Base-by-base conservation (phyloP, 2,888 invertebrate species). In the Pristionchus exspectatus region DNA sequence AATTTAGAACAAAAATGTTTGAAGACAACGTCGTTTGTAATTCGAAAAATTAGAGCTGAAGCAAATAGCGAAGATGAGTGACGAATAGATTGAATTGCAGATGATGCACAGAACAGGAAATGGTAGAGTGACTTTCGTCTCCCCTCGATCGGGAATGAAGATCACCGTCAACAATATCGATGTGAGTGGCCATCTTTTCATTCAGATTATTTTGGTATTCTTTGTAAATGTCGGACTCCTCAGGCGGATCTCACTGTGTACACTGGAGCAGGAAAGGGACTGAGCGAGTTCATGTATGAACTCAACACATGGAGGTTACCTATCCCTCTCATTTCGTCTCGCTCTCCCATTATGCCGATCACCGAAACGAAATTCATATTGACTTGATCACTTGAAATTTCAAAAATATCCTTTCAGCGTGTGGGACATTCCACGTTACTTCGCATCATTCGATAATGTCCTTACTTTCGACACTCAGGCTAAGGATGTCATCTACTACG, bases 121-220 rank as follows among this genome's bases (percentile, higher is more conserved):
- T 21, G 50, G 50, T 4, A 24, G 81, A n/a, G 50, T 81, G 16
- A 81, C 81, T 1, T 44, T 81, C 81, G 81, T 81, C 27, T 81
- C 81, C 27, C 81, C 81, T 27, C 50, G 54, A 2, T 30, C 81
- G 2, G 81, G 81, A 44, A 81, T 81, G 81, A 44, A 54, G 50
- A 81, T 81, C 81, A 27, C 81, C 9, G 54, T 81, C 50, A 81
- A 81, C 81, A 81, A 81, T 81, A 44, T 81, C 81, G 44, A 44
- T n/a, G 81, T 81, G 50, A 81, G 81, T 81, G 2, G 10, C 0
- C 81, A 50, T 54, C 16, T 81, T 18, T n/a, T 44, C 50, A 14
- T 27, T 21, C 12, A 27, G n/a, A 44, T 24, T 12, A 44, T 54
- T 44, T 9, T 44, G 12, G n/a, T 81, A 12, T 21, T 24, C 81